Evolutionary conservation across 2,888 invertebrate genomes (phyloP).

Genomic region (Clitarchus hookeri): DNA sequence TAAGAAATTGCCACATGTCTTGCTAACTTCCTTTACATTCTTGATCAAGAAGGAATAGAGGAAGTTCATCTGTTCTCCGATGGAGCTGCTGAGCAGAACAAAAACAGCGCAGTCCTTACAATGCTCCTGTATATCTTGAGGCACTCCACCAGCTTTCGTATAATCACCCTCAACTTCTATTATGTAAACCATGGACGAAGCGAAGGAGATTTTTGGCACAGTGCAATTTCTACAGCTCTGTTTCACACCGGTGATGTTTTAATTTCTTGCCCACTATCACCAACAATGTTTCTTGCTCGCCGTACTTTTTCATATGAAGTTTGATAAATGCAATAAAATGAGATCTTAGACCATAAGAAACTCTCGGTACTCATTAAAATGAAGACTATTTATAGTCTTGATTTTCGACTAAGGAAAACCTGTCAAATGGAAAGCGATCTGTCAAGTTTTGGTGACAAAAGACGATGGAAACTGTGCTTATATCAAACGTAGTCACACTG

Average conservation of each 20-base stretch:
- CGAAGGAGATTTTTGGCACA: not conserved
- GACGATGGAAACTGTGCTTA: not conserved
- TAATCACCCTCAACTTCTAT: not conserved
- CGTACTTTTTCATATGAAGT: not conserved
- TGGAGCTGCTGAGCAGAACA: conserved; percentile 4
- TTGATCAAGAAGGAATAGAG: not conserved
- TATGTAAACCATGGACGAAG: not conserved
- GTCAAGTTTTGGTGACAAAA: not conserved
- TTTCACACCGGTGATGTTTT: not conserved
- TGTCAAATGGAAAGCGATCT: not conserved
- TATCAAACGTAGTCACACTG: not conserved
- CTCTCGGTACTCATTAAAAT: not conserved
- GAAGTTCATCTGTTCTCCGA: not conserved
- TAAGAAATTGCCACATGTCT: not conserved
- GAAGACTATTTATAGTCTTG: not conserved
- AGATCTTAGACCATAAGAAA: not conserved
- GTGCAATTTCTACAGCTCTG: not conserved
- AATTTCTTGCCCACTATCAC: not conserved
- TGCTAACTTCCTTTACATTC: not conserved
- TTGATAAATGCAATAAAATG: not conserved
- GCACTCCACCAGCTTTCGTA: not conserved
- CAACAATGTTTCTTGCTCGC: not conserved
- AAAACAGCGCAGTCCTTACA: not conserved
- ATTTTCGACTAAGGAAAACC: not conserved
- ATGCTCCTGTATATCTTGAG: not conserved